A percentile compares a stretch with the other conserved stretches of the same genome.
Conservation (phyloP, 2,797 vertebrate genomes). For the Lacerta bilineata region DNA sequence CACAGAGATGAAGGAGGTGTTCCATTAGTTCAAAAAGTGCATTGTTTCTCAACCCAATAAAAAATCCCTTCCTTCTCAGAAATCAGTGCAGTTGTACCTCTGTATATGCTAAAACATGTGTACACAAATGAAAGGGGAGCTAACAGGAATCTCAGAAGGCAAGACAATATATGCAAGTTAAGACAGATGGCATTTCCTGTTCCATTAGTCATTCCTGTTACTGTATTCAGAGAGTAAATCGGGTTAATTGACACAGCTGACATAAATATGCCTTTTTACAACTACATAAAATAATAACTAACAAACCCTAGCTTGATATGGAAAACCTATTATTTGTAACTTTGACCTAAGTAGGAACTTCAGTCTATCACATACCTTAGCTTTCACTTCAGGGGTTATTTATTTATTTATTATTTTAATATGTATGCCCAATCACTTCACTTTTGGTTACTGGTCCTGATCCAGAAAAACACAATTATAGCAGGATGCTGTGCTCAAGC, state of each 20-base stretch:
- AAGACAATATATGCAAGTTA: background rate
- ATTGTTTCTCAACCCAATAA: background rate
- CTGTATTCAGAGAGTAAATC: accelerated
- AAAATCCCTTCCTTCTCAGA: background rate
- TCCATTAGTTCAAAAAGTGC: background rate
- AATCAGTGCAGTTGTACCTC: background rate
- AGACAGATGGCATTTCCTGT: background rate
- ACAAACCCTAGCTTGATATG: slow-evolving; percentile 18
- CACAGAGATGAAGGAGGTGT: background rate
- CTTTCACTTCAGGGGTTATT: no score
- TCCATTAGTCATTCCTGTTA: background rate
- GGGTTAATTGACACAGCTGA: background rate
- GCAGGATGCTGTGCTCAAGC: background rate
- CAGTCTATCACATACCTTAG: background rate
- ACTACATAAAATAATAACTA: slow-evolving; percentile 17
- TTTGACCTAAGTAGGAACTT: background rate
- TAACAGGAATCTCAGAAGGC: background rate
- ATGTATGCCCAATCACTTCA: background rate
- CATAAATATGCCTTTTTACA: background rate
- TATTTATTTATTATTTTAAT: no score
- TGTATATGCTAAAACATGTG: background rate
- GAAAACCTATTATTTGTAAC: slow-evolving; percentile 3
- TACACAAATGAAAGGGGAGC: background rate
- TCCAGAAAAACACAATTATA: background rate
- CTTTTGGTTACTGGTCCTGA: background rate